Conservation (phyloP, 2,888 invertebrate genomes). For the Eretmocerus hayati region DNA sequence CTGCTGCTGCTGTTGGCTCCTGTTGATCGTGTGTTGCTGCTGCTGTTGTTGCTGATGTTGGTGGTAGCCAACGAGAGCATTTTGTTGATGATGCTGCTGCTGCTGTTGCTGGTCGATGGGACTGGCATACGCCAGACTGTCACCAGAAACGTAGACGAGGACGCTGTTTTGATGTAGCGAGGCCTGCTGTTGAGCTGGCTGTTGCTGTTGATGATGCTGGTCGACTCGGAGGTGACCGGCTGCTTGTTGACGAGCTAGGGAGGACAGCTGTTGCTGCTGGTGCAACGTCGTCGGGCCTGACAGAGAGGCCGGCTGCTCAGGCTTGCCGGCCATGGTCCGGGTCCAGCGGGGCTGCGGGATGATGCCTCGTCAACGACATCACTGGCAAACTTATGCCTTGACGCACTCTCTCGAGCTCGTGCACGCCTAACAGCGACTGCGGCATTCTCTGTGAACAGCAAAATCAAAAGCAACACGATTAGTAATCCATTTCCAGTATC, state of each 20-base stretch:
- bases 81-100: no score
- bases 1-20: conserved; percentile 7
- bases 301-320: conserved; percentile 57
- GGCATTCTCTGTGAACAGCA: conserved; percentile 43
- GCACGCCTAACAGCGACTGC: conserved; percentile 39
- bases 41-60: conserved; percentile 25
- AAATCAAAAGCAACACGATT: no score
- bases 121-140: conserved; percentile 51
- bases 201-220: conserved; percentile 26
- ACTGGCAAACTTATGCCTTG: conserved; percentile 59
- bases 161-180: conserved; percentile 46
- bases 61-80: conserved; percentile 17
- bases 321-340: conserved; percentile 68
- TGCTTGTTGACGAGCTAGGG: no score
- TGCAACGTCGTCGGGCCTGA: conserved; percentile 39
- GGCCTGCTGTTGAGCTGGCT: conserved; percentile 27
- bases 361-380: conserved; percentile 51
- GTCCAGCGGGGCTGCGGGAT: conserved; percentile 43
- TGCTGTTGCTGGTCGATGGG: conserved; percentile 41
- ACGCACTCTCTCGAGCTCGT: conserved; percentile 37
- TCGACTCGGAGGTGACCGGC: no score
- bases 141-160: conserved; percentile 54
- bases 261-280: conserved; percentile 21
- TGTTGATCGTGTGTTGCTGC: conserved; percentile 18
- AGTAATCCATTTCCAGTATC: no score